These are phyloP conservation scores for Batillaria attramentaria DNA, from an alignment of 1,140 invertebrate genomes.

Conservation along the genomic window DNA sequence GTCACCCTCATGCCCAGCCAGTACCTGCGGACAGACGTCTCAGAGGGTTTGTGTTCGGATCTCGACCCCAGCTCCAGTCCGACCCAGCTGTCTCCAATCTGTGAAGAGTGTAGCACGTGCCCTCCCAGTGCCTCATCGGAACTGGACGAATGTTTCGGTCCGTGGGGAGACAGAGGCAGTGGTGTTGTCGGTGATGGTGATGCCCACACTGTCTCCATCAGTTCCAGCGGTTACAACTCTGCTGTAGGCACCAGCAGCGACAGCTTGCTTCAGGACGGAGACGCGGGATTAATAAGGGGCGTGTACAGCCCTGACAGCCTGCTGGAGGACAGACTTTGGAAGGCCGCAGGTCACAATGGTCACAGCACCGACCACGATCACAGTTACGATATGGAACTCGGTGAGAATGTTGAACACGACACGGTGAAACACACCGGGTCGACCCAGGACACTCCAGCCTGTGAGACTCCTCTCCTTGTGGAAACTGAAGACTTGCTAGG, in stretches of 20 bases:
- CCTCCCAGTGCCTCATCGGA: neutral
- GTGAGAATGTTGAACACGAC: no score
- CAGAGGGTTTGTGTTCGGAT: neutral
- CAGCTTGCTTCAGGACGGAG: neutral
- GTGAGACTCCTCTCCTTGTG: no score
- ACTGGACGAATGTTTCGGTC: neutral
- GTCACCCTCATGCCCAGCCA: neutral
- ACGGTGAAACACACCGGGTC: no score
- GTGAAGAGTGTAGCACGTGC: neutral
- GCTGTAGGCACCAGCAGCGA: neutral
- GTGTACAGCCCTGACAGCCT: no score
- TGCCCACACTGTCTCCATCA: neutral
- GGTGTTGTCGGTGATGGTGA: neutral
- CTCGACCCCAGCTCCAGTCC: neutral
- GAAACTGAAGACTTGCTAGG: no score
- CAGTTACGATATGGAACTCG: no score
- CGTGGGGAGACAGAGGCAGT: slow-evolving; percentile 3
- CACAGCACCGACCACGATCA: no score
- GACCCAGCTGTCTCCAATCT: neutral
- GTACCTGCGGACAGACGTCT: neutral
- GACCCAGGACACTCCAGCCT: no score
- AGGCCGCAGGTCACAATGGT: no score
- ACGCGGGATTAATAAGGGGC: no score
- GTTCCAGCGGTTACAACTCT: neutral
- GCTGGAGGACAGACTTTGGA: no score